A percentile compares a stretch with the other conserved stretches of the same genome.
phyloP scores from a whole-genome alignment of 1,140 invertebrate species.

The Plutomurus gul region DNA sequence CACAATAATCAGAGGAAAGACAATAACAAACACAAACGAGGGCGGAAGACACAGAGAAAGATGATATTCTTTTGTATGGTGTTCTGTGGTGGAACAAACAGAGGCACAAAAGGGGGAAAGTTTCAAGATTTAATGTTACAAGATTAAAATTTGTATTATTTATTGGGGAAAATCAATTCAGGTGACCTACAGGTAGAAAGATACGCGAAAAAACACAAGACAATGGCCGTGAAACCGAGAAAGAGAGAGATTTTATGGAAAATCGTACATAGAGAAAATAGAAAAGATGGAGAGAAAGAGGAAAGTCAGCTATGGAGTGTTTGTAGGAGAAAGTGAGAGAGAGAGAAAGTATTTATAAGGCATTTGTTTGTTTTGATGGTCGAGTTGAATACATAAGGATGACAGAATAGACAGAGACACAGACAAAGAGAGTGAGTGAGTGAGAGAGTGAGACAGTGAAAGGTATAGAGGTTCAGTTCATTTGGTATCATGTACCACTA shows the following conservation, averaged over 20 bases:
- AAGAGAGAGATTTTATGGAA: neutral
- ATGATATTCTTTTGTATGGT: too few species aligned
- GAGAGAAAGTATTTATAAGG: conserved; percentile 35
- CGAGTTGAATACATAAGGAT: too few species aligned
- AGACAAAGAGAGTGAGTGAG: conserved; percentile 24
- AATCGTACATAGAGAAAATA: neutral
- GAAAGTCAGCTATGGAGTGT: neutral
- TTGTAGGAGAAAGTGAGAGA: conserved; percentile 29
- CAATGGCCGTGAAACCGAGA: neutral
- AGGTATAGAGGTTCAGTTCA: conserved; percentile 19
- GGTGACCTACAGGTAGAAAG: neutral
- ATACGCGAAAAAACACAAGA: neutral
- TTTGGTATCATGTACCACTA: neutral
- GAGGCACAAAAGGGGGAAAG: too few species aligned
- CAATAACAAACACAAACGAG: neutral
- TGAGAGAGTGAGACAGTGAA: conserved; percentile 10
- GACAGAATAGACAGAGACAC: conserved; percentile 23
- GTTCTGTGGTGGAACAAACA: too few species aligned
- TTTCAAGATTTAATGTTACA: too few species aligned
- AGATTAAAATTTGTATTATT: too few species aligned
- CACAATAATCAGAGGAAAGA: conserved; percentile 16
- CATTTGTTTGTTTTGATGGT: neutral
- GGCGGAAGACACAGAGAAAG: neutral
- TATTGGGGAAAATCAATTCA: neutral
- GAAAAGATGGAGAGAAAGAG: neutral